Base-by-base conservation (phyloP, 2,888 invertebrate species). In the Gasteruption jaculator region DNA sequence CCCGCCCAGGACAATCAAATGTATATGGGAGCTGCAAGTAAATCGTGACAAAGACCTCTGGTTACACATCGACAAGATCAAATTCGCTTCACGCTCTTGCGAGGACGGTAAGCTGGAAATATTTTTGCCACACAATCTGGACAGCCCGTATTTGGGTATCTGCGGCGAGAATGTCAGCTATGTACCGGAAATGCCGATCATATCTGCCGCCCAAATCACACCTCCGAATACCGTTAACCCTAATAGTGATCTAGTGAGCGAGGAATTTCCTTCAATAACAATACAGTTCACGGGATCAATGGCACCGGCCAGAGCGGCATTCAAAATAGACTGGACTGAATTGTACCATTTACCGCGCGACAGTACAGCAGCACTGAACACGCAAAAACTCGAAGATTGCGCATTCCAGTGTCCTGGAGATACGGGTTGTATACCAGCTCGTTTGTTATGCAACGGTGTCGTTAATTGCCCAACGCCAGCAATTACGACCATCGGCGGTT, bases 321-420 rank as follows among this genome's bases (percentile, higher is more conserved):
- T 92, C 63, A 89, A 90, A 63, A 83, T 92, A 22, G 88, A 86
- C 10, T 92, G 91, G 91, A 91, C 91, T 2, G 91, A 91, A 55
- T 75, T 91, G 26, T 89, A 83, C 62, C 91, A 91, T 68, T 73
- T 91, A 54, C 91, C 91, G 0, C 80, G 89, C 52, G 90, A 90
- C 68, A 80, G 83, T 14, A 87, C 89, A 53, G 91, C 90, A 1
- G 82, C 83, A 16, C 68, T 85, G 24, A 86, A 86, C 76, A 86
- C 86, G 1, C 86, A 88, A 21, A 80, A 84, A 48, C 71, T 90
- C 36, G 78, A 78, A 47, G 82, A 80, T 16, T 92, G 92, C 66
- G 91, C 86, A 55, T 93, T 92, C 60, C 80, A 86, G 43, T 93
- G 92, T 70, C 91, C 91, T 0, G 91, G 90, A 3, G 84, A 87